Base-by-base conservation (phyloP, 1,140 invertebrate species). In the Philotrypesis tridentata region DNA sequence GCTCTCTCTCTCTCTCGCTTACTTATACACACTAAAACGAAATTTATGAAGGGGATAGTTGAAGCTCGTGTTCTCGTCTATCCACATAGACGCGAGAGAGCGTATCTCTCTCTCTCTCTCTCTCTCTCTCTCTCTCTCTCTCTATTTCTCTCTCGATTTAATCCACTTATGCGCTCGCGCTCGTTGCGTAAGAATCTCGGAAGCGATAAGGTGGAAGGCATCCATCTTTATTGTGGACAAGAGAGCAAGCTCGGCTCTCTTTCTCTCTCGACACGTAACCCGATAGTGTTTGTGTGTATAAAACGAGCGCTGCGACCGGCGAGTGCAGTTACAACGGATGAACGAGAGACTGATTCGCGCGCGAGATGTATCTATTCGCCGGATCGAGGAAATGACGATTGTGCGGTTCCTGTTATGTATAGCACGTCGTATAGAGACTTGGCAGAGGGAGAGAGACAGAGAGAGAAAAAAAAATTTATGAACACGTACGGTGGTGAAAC, bases 201-300 rank as follows among this genome's bases (percentile, higher is more conserved):
- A 37, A 29, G 31, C 14, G 68, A 70, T 31, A 31, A 37, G 67
- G 23, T 63, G 23, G 23, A 67, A 77, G 29, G 67, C 63, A 77
- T 78, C 37, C n/a, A 68, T 78, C 65, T 68, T 68, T 70, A 55
- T 33, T 67, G 61, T 48, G 33, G 1, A 43, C 23, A 65, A 4
- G 11, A 67, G 63, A 67, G n/a, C 11, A 67, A n/a, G 14, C 14
- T 55, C 17, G 7, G 48, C n/a, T n/a, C n/a, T n/a, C n/a, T n/a
- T n/a, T n/a, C n/a, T n/a, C n/a, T n/a, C n/a, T n/a, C n/a, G n/a
- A n/a, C n/a, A 55, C 48, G 48, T 65, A 70, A 29, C 14, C 0
- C 1, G 37, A 68, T 17, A 68, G 23, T 68, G 29, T 27, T 3
- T 12, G 12, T 43, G 40, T 12, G 40, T 14, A 43, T n/a, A 11